Conservation (phyloP, 2,797 vertebrate species). For the Xiphophorus birchmanni region DNA sequence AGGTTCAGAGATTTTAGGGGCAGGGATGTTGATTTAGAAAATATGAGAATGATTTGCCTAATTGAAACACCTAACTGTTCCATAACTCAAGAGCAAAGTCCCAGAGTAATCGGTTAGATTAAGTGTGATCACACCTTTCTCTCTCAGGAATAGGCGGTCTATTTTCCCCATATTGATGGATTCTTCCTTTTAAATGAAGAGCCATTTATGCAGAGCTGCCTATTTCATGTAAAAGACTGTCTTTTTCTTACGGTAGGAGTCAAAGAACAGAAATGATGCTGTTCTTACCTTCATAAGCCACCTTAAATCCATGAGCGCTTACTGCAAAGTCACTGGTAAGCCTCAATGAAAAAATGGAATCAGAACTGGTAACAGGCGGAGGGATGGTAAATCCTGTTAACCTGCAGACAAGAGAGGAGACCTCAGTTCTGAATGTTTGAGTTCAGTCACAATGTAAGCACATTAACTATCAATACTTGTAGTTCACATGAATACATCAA, state of each 20-base stretch:
- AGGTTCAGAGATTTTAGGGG: conserved; percentile 60
- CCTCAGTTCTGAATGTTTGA: conserved; percentile 10
- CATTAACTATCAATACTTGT: neutral
- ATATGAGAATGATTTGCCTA: conserved; percentile 70
- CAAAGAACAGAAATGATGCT: conserved; percentile 19
- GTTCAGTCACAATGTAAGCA: conserved; percentile 12
- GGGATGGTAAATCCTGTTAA: conserved; percentile 99
- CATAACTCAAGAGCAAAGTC: conserved; percentile 57
- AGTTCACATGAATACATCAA: too few relatives aligned
- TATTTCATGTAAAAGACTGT: conserved; percentile 2
- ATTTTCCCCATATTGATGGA: conserved; percentile 14
- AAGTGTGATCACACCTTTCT: conserved; percentile 34
- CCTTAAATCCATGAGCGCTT: conserved; percentile 98
- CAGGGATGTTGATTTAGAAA: conserved; percentile 69
- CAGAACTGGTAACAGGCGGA: conserved; percentile 95
- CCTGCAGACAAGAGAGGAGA: conserved; percentile 77
- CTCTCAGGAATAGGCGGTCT: conserved; percentile 31
- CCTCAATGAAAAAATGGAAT: conserved; percentile 95
- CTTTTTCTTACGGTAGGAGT: conserved; percentile 11
- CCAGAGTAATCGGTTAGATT: conserved; percentile 50
- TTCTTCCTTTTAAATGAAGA: conserved; percentile 22
- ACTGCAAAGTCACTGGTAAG: conserved; percentile 99
- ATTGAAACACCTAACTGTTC: conserved; percentile 64
- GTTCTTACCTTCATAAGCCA: conserved; percentile 97
- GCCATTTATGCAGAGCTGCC: conserved; percentile 14